These are phyloP conservation scores for Halictus rubicundus DNA, from an alignment of 1,140 invertebrate genomes.

Conservation along the genomic window DNA sequence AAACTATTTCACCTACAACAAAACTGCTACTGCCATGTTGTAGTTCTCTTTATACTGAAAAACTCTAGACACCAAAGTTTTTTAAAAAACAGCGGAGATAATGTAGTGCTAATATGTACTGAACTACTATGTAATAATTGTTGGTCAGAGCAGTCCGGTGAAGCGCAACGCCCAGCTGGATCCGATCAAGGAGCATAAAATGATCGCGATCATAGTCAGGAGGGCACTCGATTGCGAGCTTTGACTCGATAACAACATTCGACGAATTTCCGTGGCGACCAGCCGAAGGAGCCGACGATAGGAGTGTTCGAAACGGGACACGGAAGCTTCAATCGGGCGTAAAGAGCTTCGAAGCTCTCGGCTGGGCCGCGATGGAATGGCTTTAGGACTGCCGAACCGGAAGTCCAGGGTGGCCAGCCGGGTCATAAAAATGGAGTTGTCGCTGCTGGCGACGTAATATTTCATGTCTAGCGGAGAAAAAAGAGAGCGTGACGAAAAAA, in stretches of 20 bases:
- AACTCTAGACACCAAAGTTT: no score
- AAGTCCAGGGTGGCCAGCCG: slow-evolving; percentile 53
- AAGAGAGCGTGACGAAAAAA: background rate
- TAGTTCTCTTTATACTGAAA: no score
- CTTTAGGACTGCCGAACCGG: slow-evolving; percentile 63
- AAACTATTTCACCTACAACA: no score
- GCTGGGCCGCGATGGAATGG: slow-evolving; percentile 36
- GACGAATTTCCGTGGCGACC: slow-evolving; percentile 3
- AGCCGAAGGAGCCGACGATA: slow-evolving; percentile 19
- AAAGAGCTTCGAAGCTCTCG: slow-evolving; percentile 35
- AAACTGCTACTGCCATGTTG: no score
- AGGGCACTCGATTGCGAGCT: no score
- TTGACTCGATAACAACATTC: slow-evolving; percentile 17
- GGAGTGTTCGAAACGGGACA: slow-evolving; percentile 8
- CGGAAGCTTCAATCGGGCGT: slow-evolving; percentile 29
- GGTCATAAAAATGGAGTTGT: slow-evolving; percentile 68
- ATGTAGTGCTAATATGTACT: no score
- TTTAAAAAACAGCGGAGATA: no score
- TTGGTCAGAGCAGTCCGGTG: no score
- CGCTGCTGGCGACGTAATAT: slow-evolving; percentile 69
- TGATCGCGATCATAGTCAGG: no score
- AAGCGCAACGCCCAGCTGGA: no score
- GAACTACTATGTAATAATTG: no score
- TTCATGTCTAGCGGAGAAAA: slow-evolving; percentile 52
- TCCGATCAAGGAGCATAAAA: no score